A percentile compares a stretch with the other conserved stretches of the same genome.
These are phyloP conservation scores for Leptoteleia sp. DNA, from an alignment of 1,140 invertebrate genomes.

Conservation along the genomic window DNA sequence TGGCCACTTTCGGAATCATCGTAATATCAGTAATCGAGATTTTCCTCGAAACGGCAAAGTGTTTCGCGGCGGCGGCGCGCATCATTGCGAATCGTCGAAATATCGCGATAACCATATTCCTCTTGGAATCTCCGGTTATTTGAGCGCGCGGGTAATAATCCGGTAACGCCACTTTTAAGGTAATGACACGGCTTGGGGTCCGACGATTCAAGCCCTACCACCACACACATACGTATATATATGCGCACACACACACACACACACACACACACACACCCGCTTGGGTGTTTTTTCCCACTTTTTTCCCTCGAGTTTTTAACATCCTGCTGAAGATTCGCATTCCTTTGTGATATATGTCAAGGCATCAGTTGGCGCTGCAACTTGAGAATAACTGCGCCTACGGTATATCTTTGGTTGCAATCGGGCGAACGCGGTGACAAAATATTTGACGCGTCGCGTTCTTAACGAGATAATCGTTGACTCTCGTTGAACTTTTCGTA, in stretches of 20 bases:
- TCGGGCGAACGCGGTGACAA: conserved; percentile 46
- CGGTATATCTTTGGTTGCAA: conserved; percentile 36
- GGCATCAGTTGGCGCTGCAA: conserved; percentile 50
- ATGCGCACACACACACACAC: too few species aligned
- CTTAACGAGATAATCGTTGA: conserved; percentile 51
- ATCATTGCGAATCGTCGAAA: conserved; percentile 39
- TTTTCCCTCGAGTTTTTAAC: conserved; percentile 26
- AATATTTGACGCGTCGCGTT: conserved; percentile 44
- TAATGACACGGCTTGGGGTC: conserved; percentile 39
- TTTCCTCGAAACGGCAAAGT: conserved; percentile 9
- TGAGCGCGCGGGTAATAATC: conserved; percentile 47
- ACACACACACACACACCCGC: too few species aligned
- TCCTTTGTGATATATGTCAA: conserved; percentile 53
- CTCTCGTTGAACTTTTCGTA: conserved; percentile 12
- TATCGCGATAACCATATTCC: conserved; percentile 52
- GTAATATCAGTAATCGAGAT: conserved; percentile 38
- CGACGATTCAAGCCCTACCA: conserved; percentile 22
- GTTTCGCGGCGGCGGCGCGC: conserved; percentile 7
- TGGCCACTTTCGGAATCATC: conserved; percentile 5
- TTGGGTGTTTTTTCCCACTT: conserved; percentile 26
- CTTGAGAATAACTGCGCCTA: conserved; percentile 44
- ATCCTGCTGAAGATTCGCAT: conserved; percentile 45
- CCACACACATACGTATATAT: too few species aligned
- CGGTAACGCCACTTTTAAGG: conserved; percentile 49
- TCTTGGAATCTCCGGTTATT: conserved; percentile 21